phyloP scores from a whole-genome alignment of 2,888 invertebrate species.

The Nemotelus nigrinus region DNA sequence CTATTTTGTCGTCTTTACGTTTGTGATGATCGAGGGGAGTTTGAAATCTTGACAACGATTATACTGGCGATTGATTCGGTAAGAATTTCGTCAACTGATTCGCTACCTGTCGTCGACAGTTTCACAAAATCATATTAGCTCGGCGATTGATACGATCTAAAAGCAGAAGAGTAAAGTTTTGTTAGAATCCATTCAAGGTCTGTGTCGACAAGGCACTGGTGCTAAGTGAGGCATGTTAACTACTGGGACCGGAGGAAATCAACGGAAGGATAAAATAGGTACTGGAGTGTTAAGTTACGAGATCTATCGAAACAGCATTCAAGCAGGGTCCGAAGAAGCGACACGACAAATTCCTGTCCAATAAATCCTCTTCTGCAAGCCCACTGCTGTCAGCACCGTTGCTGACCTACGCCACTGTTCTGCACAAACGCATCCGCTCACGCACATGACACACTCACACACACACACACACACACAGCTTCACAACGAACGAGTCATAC shows the following conservation, averaged over 20 bases:
- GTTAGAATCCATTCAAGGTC: too few species aligned
- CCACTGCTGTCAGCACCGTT: slow-evolving; percentile 26
- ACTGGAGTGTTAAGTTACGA: too few species aligned
- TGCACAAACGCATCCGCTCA: slow-evolving; percentile 3
- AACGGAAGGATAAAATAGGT: too few species aligned
- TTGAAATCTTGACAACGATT: slow-evolving; percentile 8
- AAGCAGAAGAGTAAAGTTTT: slow-evolving; percentile 14
- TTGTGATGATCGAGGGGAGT: neutral
- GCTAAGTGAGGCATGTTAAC: too few species aligned
- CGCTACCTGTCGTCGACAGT: neutral
- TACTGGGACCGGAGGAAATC: too few species aligned
- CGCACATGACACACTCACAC: slow-evolving; percentile 5
- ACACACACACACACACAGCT: slow-evolving; percentile 9
- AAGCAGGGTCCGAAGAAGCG: neutral
- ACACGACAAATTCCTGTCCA: neutral
- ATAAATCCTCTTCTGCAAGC: slow-evolving; percentile 14
- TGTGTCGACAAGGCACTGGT: too few species aligned
- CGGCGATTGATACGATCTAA: slow-evolving; percentile 13
- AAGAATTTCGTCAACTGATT: neutral
- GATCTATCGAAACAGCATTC: neutral
- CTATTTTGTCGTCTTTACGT: slow-evolving; percentile 36
- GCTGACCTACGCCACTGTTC: slow-evolving; percentile 34
- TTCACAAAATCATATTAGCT: slow-evolving; percentile 34
- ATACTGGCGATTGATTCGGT: slow-evolving; percentile 2
- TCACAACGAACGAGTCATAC: slow-evolving; percentile 2